Base-by-base conservation (phyloP, 2,113 vertebrate genomes). In the Lipophrys pholis region DNA sequence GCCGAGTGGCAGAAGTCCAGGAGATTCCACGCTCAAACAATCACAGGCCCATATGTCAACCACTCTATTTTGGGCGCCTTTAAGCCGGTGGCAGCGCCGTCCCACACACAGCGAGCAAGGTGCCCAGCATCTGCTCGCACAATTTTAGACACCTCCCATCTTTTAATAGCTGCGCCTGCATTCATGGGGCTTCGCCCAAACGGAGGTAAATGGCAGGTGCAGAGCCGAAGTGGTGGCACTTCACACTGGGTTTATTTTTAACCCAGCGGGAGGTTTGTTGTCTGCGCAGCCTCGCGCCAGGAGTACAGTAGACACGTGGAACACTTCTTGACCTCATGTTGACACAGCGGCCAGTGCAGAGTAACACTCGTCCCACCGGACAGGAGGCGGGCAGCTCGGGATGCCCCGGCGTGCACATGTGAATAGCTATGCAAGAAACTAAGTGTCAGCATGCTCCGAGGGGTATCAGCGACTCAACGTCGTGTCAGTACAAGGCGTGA, bases 21-120 rank as follows among this genome's bases (percentile, higher is more conserved):
- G 66, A 91, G 85, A 93, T 92, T 91, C 90, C 90, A 70, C 77
- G 88, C 90, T 92, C 91, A 90, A 94, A 94, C 93, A 94, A 93
- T 94, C 93, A 93, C 69, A 92, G 82, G 85, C 78, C 92, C 87
- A 80, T 89, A 90, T 93, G 91, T 94, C 91, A 92, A 75, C 79
- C 63, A 6, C 55, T 86, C 93, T 94, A 95, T 94, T 95, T 90
- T 81, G 77, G 90, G 87, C 49, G 43, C 69, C 75, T 85, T 85
- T 93, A 91, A 93, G 84, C 89, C 64, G 6, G 53, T 57, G 82
- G 79, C 79, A 38, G 77, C 87, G 80, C 87, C 91, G 54, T 88
- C 83, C 80, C 78, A 73, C 86, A 83, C 91, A 89, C 83, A 82
- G 86, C 81, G 83, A 86, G 91, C 92, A 92, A 91, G 91, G 88